Percentiles rank a stretch among this genome's conserved stretches.
phyloP scores from a whole-genome alignment of 2,888 invertebrate genomes.

The Phanerotoma sp. region DNA sequence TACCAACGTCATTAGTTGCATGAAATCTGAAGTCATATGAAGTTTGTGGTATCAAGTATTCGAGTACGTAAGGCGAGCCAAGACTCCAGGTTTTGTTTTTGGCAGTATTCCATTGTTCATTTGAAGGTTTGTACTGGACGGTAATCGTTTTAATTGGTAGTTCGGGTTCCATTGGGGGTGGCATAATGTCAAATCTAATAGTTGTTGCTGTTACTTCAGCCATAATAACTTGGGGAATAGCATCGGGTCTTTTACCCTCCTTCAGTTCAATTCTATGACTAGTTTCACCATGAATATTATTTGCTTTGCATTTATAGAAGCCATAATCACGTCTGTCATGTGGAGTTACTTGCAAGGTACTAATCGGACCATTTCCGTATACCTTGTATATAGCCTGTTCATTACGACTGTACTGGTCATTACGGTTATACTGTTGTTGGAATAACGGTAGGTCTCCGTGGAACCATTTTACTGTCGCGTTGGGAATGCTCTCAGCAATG shows the following conservation, averaged over 20 bases:
- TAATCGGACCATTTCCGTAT: conserved; percentile 70
- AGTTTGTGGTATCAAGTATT: conserved; percentile 74
- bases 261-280: conserved; percentile 70
- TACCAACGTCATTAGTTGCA: conserved; percentile 80
- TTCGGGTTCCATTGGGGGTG: conserved; percentile 74
- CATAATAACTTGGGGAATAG: conserved; percentile 68
- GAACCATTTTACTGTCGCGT: conserved; percentile 88
- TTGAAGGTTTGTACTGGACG: conserved; percentile 74
- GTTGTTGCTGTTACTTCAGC: conserved; percentile 80
- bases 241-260: conserved; percentile 72
- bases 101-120: conserved; percentile 70
- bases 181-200: conserved; percentile 75
- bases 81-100: conserved; percentile 66
- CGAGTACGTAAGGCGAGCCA: conserved; percentile 76
- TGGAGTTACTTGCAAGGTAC: conserved; percentile 72
- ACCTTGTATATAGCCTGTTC: conserved; percentile 62
- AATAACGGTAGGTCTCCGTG: conserved; percentile 37
- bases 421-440: too few species aligned
- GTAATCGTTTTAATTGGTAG: conserved; percentile 73
- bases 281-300: conserved; percentile 71
- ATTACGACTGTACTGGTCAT: too few species aligned
- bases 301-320: conserved; percentile 79
- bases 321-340: conserved; percentile 69
- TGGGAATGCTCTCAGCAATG: conserved; percentile 85
- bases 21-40: conserved; percentile 83